Base-by-base conservation (phyloP, 1,140 invertebrate genomes). In the Drosophila arizonae region DNA sequence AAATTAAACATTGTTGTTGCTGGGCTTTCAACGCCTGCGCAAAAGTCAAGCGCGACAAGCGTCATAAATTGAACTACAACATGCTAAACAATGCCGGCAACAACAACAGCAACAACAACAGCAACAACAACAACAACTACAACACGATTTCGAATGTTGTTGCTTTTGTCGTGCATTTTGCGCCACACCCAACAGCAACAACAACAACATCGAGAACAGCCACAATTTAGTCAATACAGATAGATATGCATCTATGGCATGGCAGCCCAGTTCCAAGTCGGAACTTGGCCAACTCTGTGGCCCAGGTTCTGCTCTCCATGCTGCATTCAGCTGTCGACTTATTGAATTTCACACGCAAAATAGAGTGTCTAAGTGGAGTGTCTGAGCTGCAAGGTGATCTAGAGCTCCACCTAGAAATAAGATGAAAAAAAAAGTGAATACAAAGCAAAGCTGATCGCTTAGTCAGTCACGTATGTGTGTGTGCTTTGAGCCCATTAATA, bases 281-380 rank as follows among this genome's bases (percentile, higher is more conserved):
- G 43, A 55, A 8, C 51, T 41, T 15, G 43, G 43, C 43, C 43
- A 45, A 45, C 43, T 45, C 6, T 9, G 9, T 33, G 6, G 33
- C 36, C 36, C 26, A 24, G 21, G 17, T 41, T 51, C 39, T 50
- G n/a, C 3, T 43, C 48, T 72, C 67, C 73, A 68, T 76, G 78
- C 10, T 21, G 60, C 58, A 50, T 43, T 66, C 69, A 52, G 50
- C 66, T 39, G 39, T 65, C 54, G 43, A 77, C 76, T 87, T 77
- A 87, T 87, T 87, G 79, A 87, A 87, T 82, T 87, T 87, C 82
- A 87, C 82, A 87, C 84, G 82, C 82, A 87, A 86, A 87, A 86
- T 64, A 57, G 75, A 86, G 81, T 86, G 71, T 69, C 71, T 69
- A 81, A 64, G 57, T 68, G 50, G 57, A 61, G 57, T 68, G 50